Evolutionary conservation across 2,113 vertebrate species (phyloP).

Genomic region (Neofelis nebulosa): DNA sequence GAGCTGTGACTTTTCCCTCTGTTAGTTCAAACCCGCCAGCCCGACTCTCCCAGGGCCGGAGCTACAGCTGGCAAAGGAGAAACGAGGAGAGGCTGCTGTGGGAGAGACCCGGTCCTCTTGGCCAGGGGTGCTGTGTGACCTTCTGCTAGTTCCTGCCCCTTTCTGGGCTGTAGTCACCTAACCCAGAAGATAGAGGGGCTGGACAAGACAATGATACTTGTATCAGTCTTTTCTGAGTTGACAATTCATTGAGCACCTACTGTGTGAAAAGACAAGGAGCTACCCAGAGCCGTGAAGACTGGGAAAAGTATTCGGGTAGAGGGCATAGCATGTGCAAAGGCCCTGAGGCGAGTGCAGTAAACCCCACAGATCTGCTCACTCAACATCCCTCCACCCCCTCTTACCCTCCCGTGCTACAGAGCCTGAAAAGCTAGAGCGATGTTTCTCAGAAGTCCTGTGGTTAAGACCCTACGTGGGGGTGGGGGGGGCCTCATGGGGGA

Average conservation of each 20-base stretch:
- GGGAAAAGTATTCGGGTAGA: background rate
- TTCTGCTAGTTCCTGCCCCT: background rate
- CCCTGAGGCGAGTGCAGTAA: background rate
- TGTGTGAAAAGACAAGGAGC: background rate
- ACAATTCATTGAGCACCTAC: background rate
- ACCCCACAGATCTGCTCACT: accelerated
- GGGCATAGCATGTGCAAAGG: background rate
- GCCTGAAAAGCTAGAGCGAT: background rate
- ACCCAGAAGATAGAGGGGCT: background rate
- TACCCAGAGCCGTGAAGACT: accelerated
- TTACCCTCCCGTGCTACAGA: background rate
- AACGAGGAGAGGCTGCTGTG: accelerated
- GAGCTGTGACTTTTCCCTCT: conserved; percentile 31
- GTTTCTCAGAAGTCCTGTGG: background rate
- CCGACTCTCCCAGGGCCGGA: background rate
- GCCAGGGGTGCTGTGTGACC: background rate
- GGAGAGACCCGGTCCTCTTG: background rate
- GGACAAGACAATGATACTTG: accelerated
- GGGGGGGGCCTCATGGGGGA: background rate
- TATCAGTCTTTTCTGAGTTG: background rate
- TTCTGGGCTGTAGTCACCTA: background rate
- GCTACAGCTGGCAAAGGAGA: background rate
- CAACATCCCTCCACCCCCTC: accelerated
- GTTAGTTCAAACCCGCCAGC: background rate
- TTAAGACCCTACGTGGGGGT: background rate